Evolutionary conservation across 2,113 vertebrate species (phyloP).

Genomic region (Clarias magur): DNA sequence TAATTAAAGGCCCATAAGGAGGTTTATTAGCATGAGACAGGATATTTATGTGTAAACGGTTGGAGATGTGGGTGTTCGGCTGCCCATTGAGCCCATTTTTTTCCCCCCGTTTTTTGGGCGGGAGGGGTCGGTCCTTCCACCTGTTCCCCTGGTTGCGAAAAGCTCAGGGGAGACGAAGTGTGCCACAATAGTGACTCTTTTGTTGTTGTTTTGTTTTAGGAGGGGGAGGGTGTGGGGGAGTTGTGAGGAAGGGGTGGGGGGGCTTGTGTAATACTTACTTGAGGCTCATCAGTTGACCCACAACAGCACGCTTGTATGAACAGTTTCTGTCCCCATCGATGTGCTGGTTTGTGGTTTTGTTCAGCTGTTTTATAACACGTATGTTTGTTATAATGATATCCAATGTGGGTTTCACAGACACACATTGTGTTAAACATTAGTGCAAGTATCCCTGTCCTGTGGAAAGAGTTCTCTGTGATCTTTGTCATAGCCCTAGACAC

Average conservation of each 20-base stretch:
- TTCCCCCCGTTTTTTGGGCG: not conserved
- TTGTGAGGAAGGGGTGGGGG: no score
- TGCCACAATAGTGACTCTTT: not conserved
- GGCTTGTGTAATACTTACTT: not conserved
- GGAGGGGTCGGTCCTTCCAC: constrained; percentile 19
- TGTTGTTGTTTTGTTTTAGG: not conserved
- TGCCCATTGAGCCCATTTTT: constrained; percentile 30
- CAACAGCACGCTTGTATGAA: no score
- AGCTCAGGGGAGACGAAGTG: constrained; percentile 19
- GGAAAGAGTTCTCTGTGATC: not conserved
- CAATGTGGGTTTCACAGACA: not conserved
- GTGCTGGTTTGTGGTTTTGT: not conserved
- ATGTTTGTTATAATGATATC: not conserved
- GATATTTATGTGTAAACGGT: constrained; percentile 57
- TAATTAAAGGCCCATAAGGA: constrained; percentile 68
- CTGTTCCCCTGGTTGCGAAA: constrained; percentile 38
- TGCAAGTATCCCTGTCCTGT: constrained; percentile 12
- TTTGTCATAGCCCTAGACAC: not conserved
- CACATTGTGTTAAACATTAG: not conserved
- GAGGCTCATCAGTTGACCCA: not conserved
- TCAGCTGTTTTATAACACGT: not conserved
- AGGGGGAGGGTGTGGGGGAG: fast-evolving
- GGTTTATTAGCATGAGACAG: constrained; percentile 57
- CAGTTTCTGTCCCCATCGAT: not conserved
- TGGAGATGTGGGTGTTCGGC: constrained; percentile 50